A percentile compares a stretch with the other conserved stretches of the same genome.
Evolutionary conservation across 2,888 invertebrate genomes (phyloP).

Genomic region (Tricholauxania praeusta): DNA sequence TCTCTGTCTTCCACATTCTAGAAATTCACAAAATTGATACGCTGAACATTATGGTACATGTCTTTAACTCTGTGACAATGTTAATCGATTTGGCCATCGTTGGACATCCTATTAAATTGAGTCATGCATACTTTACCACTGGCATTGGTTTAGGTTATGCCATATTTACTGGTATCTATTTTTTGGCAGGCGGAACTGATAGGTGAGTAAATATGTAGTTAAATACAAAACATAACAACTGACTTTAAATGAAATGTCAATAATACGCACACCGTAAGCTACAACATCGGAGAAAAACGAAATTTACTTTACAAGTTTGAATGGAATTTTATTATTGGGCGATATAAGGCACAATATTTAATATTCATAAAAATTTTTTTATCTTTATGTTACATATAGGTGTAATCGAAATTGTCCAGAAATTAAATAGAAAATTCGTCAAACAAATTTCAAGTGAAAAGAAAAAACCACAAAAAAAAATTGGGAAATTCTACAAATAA

Average conservation of each 20-base stretch:
- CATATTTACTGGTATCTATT: conserved; percentile 79
- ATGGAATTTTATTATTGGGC: no score
- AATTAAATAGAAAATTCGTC: no score
- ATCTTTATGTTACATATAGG: no score
- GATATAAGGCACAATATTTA: no score
- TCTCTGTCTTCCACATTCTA: conserved; percentile 41
- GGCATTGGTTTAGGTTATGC: conserved; percentile 75
- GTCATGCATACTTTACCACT: conserved; percentile 72
- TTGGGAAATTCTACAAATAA: no score
- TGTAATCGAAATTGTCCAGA: no score
- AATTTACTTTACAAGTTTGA: no score
- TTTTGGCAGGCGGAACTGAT: conserved; percentile 77
- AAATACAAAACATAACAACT: not conserved
- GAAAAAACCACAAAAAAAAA: no score
- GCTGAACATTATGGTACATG: conserved; percentile 68
- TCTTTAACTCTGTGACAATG: conserved; percentile 80
- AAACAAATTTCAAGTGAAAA: no score
- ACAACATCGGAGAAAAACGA: not conserved
- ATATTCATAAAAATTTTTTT: no score
- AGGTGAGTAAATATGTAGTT: conserved; percentile 68
- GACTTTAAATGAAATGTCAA: not conserved
- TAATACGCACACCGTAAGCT: not conserved
- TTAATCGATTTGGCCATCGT: conserved; percentile 77
- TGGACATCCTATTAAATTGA: conserved; percentile 76
- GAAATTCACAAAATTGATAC: conserved; percentile 67